Conservation (phyloP, 2,888 invertebrate species). For the Oscheius sp. region DNA sequence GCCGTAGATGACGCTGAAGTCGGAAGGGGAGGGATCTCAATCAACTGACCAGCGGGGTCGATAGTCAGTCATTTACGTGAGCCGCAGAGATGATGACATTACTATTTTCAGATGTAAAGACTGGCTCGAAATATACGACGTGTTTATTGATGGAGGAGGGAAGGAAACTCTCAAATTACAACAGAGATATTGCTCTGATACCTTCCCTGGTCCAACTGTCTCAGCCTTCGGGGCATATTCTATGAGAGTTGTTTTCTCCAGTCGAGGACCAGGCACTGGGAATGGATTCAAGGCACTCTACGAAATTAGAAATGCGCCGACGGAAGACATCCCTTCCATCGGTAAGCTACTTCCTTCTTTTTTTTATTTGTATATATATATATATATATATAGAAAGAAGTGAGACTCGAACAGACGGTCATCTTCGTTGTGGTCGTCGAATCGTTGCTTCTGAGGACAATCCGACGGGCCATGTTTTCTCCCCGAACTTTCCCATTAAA, state of each 20-base stretch:
- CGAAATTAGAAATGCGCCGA: conserved; percentile 79
- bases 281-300: conserved; percentile 96
- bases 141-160: conserved; percentile 51
- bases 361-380: no score
- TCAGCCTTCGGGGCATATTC: conserved; percentile 88
- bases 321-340: conserved; percentile 59
- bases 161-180: conserved; percentile 31
- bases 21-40: no score
- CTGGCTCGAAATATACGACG: conserved; percentile 67
- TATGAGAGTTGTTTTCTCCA: conserved; percentile 86
- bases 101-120: conserved; percentile 58
- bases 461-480: conserved; percentile 73
- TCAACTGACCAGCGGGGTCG: no score
- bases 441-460: conserved; percentile 41
- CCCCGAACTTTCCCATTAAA: conserved; percentile 88
- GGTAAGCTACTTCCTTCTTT: background rate
- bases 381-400: background rate
- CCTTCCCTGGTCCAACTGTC: conserved; percentile 92
- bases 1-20: no score
- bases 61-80: no score
- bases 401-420: conserved; percentile 28
- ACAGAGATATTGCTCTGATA: conserved; percentile 84
- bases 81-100: background rate
- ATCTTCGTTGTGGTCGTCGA: conserved; percentile 40
- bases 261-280: conserved; percentile 85